Base-by-base conservation (phyloP, 2,797 vertebrate species). In the Schizothorax lantsangensis region DNA sequence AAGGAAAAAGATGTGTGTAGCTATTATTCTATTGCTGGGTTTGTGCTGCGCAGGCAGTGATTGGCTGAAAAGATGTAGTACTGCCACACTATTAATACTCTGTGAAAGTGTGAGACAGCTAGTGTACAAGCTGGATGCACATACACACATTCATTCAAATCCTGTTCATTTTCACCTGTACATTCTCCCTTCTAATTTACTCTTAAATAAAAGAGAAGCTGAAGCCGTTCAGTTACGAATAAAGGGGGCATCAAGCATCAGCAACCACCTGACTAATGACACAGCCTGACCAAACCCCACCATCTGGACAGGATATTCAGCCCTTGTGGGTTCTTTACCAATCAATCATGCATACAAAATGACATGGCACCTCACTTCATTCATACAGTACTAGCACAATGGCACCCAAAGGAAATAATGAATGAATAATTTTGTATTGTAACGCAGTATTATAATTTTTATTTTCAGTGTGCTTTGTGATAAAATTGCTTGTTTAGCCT, bases 251-350 rank as follows among this genome's bases (percentile, higher is more conserved):
- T 57, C 73, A 88, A 83, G 86, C 87, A 82, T 86, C 36, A 79
- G 88, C 68, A 57, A 84, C 74, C 84, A 88, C 84, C 84, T 89
- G 88, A 89, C 81, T 86, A 90, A 88, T 89, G 87, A 87, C 83
- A 78, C n/a, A 59, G 84, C 79, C 87, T 84, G 81, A 68, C 77
- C 81, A 86, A 88, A 59, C 75, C 79, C 69, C 75, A 86, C 88
- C 90, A 90, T 90, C 88, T 90, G 90, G 87, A 87, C 85, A 84
- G 83, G 88, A 86, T 79, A 87, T 86, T 87, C 59, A 75, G 64
- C 90, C 87, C 87, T 81, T 81, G 64, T 26, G 80, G 85, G 72
- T 87, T 75, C 84, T 84, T 85, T 73, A 83, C 87, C 78, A 86
- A 88, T 89, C 88, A 87, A 88, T 90, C 88, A 87, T 86, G 84